Base-by-base conservation (phyloP, 2,113 vertebrate genomes). In the Pungitius pungitius region DNA sequence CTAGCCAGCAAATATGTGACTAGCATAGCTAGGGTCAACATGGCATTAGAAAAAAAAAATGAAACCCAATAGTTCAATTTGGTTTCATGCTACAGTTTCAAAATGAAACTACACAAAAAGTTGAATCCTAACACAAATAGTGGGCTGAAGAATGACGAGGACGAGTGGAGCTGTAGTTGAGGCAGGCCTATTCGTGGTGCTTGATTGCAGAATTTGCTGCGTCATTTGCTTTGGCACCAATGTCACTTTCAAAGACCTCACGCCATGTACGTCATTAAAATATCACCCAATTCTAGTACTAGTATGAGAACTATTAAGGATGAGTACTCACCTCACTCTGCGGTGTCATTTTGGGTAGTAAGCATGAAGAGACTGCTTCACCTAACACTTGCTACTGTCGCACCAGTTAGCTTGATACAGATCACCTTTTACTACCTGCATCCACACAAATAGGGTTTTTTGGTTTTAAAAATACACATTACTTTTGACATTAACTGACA, bases 191-290 rank as follows among this genome's bases (percentile, higher is more conserved):
- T 18, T 47, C 58, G 22, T 0, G 3, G 15, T 15, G 40, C 27
- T 49, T 51, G 12, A 33, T 42, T 18, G 12, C 33, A 60, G 4
- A 20, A 35, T 45, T 27, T 33, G 8, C 27, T 56, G 47, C 3
- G 47, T 60, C n/a, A 52, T 72, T 58, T 60, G 37, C 24, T 60
- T 60, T 61, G 42, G 14, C 45, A 54, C 6, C 26, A 35, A 33
- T 6, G 13, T 20, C 27, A 14, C 14, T 15, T 18, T 52, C 15
- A 69, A 12, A 27, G 37, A 42, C 18, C 3, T 6, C 27, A 30
- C 6, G 17, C 13, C 3, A 10, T 20, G n/a, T 14, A 33, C 33
- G 6, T 30, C 2, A 17, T n/a, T 62, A 30, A 63, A 39, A 77
- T 20, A 30, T 57, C 12, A 13, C 24, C 33, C 2, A 27, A 47